Conservation (phyloP, 2,888 invertebrate genomes). For the Drosophila anomelani region DNA sequence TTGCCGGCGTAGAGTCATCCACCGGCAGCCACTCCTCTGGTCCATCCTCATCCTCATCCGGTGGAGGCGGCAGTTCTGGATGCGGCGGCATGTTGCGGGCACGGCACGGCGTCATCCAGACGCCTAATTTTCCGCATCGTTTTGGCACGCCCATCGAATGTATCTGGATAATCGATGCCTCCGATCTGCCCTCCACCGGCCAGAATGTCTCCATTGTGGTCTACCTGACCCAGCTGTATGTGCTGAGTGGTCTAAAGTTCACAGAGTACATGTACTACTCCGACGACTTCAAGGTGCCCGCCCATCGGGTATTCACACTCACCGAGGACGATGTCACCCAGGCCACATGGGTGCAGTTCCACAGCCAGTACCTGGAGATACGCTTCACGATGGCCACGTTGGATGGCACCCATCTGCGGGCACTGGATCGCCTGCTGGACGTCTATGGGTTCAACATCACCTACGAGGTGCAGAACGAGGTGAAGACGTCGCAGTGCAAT, state of each 20-base stretch:
- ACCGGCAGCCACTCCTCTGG: background rate
- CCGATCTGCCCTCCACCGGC: constrained; percentile 85
- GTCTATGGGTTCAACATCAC: constrained; percentile 97
- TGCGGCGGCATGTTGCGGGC: constrained; percentile 89
- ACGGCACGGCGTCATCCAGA: constrained; percentile 90
- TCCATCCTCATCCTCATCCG: constrained; percentile 7
- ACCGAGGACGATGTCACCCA: constrained; percentile 91
- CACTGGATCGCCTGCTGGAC: constrained; percentile 91
- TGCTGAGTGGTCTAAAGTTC: constrained; percentile 91
- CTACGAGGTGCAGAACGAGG: constrained; percentile 90
- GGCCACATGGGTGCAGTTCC: constrained; percentile 87
- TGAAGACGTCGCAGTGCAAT: constrained; percentile 89
- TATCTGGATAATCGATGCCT: constrained; percentile 95
- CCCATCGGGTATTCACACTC: constrained; percentile 88
- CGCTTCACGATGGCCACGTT: constrained; percentile 90
- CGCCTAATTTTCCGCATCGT: constrained; percentile 93
- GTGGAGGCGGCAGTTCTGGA: constrained; percentile 28
- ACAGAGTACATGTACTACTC: constrained; percentile 92
- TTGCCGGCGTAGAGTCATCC: constrained; percentile 48
- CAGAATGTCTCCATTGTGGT: constrained; percentile 91
- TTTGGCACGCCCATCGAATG: constrained; percentile 94
- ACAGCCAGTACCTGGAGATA: constrained; percentile 91
- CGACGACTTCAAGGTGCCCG: constrained; percentile 88
- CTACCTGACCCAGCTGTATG: constrained; percentile 95
- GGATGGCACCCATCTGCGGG: constrained; percentile 93